Conservation (phyloP, 2,888 invertebrate genomes). For the Cataglyphis albicans region DNA sequence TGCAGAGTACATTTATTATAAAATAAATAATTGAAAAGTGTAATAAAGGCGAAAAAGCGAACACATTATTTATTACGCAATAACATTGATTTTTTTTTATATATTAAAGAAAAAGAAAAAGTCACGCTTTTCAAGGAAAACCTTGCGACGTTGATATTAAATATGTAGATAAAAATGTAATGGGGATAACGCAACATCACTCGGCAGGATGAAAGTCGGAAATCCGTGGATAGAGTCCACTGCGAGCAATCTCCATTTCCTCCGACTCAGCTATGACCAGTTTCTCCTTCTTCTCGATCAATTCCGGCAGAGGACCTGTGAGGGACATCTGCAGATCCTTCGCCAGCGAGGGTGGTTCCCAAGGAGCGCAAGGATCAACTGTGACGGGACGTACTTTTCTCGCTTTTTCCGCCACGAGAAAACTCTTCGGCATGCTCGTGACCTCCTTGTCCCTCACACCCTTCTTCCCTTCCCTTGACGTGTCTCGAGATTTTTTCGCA, state of each 20-base stretch:
- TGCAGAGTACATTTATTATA: background rate
- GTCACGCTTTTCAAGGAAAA: background rate
- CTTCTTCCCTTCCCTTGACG: background rate
- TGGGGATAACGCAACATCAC: conserved; percentile 31
- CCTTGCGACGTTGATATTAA: background rate
- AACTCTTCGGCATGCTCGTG: conserved; percentile 4
- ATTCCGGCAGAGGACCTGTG: background rate
- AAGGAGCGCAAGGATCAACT: conserved; percentile 51
- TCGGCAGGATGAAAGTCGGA: conserved; percentile 64
- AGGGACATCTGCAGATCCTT: conserved; percentile 52
- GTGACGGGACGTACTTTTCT: background rate
- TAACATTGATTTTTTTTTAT: background rate
- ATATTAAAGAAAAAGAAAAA: background rate
- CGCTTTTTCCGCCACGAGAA: background rate
- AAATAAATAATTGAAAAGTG: background rate
- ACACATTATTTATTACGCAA: background rate
- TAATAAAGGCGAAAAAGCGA: background rate
- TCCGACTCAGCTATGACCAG: conserved; percentile 21
- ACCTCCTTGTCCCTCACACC: background rate
- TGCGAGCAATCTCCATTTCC: conserved; percentile 5
- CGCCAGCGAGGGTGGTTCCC: background rate
- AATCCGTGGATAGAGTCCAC: conserved; percentile 65
- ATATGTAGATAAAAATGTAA: background rate
- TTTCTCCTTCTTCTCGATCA: conserved; percentile 20
- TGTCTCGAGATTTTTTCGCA: conserved; percentile 25